phyloP scores from a whole-genome alignment of 2,888 invertebrate species.

The Lapara coniferarum region DNA sequence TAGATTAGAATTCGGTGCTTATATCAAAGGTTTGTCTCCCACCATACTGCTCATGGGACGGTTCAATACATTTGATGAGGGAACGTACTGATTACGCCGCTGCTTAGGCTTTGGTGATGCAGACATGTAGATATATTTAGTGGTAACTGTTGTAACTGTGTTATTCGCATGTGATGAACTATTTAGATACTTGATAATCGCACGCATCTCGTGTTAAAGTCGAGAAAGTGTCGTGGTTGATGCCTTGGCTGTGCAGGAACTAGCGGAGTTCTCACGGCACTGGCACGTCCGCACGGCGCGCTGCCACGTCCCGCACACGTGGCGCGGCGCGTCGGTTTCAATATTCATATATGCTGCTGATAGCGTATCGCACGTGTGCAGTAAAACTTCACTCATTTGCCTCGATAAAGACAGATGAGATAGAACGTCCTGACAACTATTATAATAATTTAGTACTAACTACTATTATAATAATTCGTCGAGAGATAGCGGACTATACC shows the following conservation, averaged over 20 bases:
- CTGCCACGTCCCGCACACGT: conserved; percentile 3
- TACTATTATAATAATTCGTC: no score
- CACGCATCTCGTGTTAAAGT: conserved; percentile 6
- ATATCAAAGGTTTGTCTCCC: no score
- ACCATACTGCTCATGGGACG: no score
- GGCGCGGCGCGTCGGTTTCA: not conserved
- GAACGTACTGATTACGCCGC: no score
- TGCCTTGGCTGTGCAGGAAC: not conserved
- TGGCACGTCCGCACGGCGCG: not conserved
- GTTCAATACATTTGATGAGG: no score
- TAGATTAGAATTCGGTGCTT: no score
- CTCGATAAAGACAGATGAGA: not conserved
- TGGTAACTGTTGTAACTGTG: not conserved
- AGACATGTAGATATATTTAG: no score
- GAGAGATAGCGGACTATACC: no score
- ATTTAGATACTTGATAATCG: conserved; percentile 13
- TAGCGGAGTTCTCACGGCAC: conserved; percentile 3
- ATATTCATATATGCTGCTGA: conserved; percentile 11
- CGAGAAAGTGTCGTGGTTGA: not conserved
- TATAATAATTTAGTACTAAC: no score
- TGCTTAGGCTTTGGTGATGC: no score
- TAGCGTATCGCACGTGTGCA: not conserved
- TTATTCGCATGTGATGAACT: conserved; percentile 22
- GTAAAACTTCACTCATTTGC: not conserved
- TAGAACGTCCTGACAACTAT: no score